These are phyloP conservation scores for Drosophila navojoa DNA, from an alignment of 1,140 invertebrate species.

Conservation along the genomic window DNA sequence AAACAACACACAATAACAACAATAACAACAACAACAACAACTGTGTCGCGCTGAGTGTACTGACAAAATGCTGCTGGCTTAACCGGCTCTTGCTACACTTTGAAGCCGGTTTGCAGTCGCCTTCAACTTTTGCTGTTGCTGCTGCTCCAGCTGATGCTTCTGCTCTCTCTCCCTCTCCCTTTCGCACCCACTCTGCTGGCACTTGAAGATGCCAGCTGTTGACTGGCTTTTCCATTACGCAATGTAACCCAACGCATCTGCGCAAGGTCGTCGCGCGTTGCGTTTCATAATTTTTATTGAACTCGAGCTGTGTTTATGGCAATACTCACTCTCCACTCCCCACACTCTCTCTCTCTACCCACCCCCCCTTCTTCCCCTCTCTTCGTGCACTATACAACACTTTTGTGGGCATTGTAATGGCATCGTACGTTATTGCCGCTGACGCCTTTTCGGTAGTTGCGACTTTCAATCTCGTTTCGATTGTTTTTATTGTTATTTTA, in stretches of 20 bases:
- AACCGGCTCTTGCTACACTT: slow-evolving; percentile 61
- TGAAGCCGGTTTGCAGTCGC: slow-evolving; percentile 61
- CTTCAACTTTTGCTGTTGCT: slow-evolving; percentile 12
- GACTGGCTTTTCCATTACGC: slow-evolving; percentile 50
- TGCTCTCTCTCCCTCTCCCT: not conserved
- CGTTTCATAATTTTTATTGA: slow-evolving; percentile 57
- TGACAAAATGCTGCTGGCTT: slow-evolving; percentile 47
- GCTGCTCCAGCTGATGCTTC: slow-evolving; percentile 10
- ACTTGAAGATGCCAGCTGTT: slow-evolving; percentile 38
- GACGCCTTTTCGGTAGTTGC: slow-evolving; percentile 45
- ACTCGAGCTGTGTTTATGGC: slow-evolving; percentile 29
- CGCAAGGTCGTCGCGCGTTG: slow-evolving; percentile 67
- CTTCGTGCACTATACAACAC: not conserved
- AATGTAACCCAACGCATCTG: slow-evolving; percentile 70
- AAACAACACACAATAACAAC: slow-evolving; percentile 1
- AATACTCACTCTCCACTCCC: not conserved
- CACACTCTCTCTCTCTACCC: not conserved
- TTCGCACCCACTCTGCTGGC: not conserved
- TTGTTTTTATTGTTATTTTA: slow-evolving; percentile 78
- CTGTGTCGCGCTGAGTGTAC: slow-evolving; percentile 11
- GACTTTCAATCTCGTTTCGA: slow-evolving; percentile 76
- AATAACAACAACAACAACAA: slow-evolving; percentile 3
- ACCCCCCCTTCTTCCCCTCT: not conserved
- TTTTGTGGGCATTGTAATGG: slow-evolving; percentile 19
- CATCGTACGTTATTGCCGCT: slow-evolving; percentile 30